These are phyloP conservation scores for Drosophila tropicalis DNA, from an alignment of 1,140 invertebrate genomes.

Conservation along the genomic window DNA sequence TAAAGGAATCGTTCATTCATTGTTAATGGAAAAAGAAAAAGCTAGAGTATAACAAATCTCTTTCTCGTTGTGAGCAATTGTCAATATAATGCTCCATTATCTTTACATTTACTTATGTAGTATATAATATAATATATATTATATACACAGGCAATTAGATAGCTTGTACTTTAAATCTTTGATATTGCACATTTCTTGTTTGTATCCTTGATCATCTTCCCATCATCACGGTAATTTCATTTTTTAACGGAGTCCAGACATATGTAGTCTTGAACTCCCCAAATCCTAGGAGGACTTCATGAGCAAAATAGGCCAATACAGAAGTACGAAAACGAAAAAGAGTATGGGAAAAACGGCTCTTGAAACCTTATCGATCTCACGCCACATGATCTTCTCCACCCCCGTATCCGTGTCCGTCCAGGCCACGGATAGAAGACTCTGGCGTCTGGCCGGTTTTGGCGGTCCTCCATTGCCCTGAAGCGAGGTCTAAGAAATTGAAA, in stretches of 20 bases:
- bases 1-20: slow-evolving; percentile 3
- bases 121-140: slow-evolving; percentile 3
- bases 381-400: slow-evolving; percentile 87
- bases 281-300: slow-evolving; percentile 86
- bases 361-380: slow-evolving; percentile 88
- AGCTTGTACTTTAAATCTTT: slow-evolving; percentile 46
- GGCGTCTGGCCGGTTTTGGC: slow-evolving; percentile 75
- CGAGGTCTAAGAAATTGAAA: slow-evolving; percentile 61
- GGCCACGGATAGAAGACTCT: slow-evolving; percentile 84
- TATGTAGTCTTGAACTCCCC: slow-evolving; percentile 78
- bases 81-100: slow-evolving; percentile 6
- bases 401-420: slow-evolving; percentile 87
- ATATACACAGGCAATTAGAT: slow-evolving; percentile 6
- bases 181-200: slow-evolving; percentile 36
- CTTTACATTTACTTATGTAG: neutral
- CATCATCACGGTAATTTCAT: neutral
- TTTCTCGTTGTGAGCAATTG: neutral
- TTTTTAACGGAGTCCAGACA: slow-evolving; percentile 83
- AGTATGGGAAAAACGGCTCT: slow-evolving; percentile 89
- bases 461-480: slow-evolving; percentile 81
- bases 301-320: slow-evolving; percentile 90
- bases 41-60: neutral
- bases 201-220: neutral
- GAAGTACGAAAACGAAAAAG: slow-evolving; percentile 89
- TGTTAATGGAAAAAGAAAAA: neutral